Evolutionary conservation across 2,113 vertebrate genomes (phyloP).

Genomic region (Mugil cephalus): DNA sequence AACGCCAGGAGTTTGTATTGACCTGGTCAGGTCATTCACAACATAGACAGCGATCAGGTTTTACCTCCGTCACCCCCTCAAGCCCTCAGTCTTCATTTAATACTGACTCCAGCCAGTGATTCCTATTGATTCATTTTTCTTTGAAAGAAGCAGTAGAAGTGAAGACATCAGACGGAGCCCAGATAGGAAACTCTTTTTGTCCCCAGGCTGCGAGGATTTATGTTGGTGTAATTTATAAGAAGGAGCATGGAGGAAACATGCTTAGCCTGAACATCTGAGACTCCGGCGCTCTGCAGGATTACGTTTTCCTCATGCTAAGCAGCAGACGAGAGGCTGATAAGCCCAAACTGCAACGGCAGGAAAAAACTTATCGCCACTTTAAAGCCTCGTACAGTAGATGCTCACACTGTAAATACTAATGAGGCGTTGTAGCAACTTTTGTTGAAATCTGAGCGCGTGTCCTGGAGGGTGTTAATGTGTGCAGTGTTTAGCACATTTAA

Average conservation of each 20-base stretch:
- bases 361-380: constrained; percentile 3
- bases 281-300: background rate
- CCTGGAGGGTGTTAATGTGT: background rate
- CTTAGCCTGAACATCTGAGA: background rate
- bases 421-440: background rate
- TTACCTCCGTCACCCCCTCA: background rate
- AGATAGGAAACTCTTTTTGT: background rate
- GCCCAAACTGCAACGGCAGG: background rate
- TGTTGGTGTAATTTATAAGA: background rate
- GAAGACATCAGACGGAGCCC: background rate
- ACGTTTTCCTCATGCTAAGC: background rate
- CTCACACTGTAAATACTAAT: constrained; percentile 25
- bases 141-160: background rate
- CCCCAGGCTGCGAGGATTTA: background rate
- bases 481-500: constrained; percentile 32
- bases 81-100: constrained; percentile 25
- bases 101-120: constrained; percentile 33
- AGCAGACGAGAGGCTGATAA: too few species aligned
- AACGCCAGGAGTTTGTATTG: background rate
- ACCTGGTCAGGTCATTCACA: constrained; percentile 8
- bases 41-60: background rate
- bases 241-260: background rate
- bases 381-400: constrained; percentile 1
- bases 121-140: constrained; percentile 35
- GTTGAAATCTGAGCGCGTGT: background rate